A percentile compares a stretch with the other conserved stretches of the same genome.
Conservation (phyloP, 2,888 invertebrate genomes). For the Megaustenia siamemsis region DNA sequence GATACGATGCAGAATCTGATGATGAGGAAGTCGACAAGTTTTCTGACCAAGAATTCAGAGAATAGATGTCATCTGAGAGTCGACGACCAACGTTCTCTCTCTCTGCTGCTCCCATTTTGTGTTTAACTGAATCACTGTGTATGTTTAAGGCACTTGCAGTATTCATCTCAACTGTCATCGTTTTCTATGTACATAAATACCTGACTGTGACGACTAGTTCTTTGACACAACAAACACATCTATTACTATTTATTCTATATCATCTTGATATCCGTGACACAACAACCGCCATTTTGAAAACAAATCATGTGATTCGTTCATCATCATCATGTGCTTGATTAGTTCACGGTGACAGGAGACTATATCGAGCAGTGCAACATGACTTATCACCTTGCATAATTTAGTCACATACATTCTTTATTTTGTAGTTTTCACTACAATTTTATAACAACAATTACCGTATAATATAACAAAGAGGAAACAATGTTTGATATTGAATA, state of each 20-base stretch:
- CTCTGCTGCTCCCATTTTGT: background rate
- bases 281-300: constrained; percentile 48
- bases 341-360: too few relatives aligned
- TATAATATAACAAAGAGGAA: too few relatives aligned
- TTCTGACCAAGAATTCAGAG: constrained; percentile 49
- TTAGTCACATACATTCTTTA: too few relatives aligned
- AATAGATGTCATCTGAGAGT: constrained; percentile 41
- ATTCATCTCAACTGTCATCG: constrained; percentile 44
- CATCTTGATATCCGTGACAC: too few relatives aligned
- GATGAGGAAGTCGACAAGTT: background rate
- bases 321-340: too few relatives aligned
- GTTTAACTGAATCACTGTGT: constrained; percentile 4
- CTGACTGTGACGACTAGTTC: constrained; percentile 28
- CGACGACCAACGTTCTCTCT: background rate
- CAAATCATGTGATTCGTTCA: constrained; percentile 50
- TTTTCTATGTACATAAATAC: background rate
- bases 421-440: too few relatives aligned
- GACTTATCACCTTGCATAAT: too few relatives aligned
- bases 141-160: background rate
- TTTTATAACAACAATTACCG: too few relatives aligned
- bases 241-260: too few relatives aligned
- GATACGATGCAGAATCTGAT: constrained; percentile 28
- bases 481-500: too few relatives aligned
- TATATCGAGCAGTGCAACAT: too few relatives aligned
- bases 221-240: background rate